These are phyloP conservation scores for Zaprionus gabonicus DNA, from an alignment of 1,140 invertebrate species.

Conservation along the genomic window DNA sequence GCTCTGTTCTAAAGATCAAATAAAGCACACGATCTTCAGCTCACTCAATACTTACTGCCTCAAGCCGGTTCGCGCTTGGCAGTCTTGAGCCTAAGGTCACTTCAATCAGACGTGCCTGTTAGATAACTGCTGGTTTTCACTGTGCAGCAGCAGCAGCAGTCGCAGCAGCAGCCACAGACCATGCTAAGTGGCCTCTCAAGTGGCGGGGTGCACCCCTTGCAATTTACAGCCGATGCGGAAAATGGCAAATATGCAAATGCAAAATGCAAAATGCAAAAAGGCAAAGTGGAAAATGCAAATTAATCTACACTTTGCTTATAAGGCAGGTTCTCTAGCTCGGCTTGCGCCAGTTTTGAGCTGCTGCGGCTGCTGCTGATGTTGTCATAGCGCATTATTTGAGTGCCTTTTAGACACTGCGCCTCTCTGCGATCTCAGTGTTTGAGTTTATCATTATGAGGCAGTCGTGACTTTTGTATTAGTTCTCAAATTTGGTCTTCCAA, in stretches of 20 bases:
- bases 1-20: background rate
- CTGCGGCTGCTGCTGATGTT: slow-evolving; percentile 9
- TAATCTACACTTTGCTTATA: slow-evolving; percentile 32
- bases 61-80: background rate
- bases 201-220: slow-evolving; percentile 19
- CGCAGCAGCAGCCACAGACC: too few relatives aligned
- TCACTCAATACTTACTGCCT: background rate
- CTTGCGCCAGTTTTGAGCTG: slow-evolving; percentile 39
- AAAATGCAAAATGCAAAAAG: slow-evolving; percentile 32
- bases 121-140: slow-evolving; percentile 40
- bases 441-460: slow-evolving; percentile 65
- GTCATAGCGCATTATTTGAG: slow-evolving; percentile 35
- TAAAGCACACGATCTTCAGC: slow-evolving; percentile 2
- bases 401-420: background rate
- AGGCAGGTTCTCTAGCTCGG: slow-evolving; percentile 25
- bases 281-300: slow-evolving; percentile 65
- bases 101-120: slow-evolving; percentile 12
- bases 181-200: background rate
- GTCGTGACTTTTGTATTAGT: slow-evolving; percentile 72
- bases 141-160: slow-evolving; percentile 7
- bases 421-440: slow-evolving; percentile 43
- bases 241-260: slow-evolving; percentile 61
- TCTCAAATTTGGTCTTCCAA: slow-evolving; percentile 43
- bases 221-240: slow-evolving; percentile 67
- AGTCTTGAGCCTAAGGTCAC: slow-evolving; percentile 12